Evolutionary conservation across 2,888 invertebrate species (phyloP), one percentile per base, ranked within the genome.

Genomic region (Leptodirus hochenwartii): DNA sequence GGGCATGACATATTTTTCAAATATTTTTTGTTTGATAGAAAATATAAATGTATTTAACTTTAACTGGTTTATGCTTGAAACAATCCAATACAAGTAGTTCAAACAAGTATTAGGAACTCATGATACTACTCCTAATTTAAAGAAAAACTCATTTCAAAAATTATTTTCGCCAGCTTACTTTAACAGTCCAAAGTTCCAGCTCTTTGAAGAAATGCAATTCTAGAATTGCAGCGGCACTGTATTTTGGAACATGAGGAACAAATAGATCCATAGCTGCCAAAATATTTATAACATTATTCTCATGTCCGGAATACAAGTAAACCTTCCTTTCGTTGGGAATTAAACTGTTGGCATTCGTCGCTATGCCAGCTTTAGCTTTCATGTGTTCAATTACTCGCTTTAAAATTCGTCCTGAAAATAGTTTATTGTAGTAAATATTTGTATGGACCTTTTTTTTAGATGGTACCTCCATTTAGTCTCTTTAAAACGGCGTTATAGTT

Each of bases 241-340:
- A 54, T 22, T 45, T 45, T 2, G 53, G 51, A 30, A 54, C 47
- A 37, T 61, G 58, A 1, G 55, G 50, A 28, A 56, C 41, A 43
- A 51, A 67, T 11, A 64, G 46, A 6, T 53, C 50, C 11, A 69
- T 46, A 15, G 62, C 56, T 11, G 50, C 47, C 17, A 67, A 46
- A 16, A 67, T 38, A 22, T 61, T 56, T 9, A 61, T 54, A 4
- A 69, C 51, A 16, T 66, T 67, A 4, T 62, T 59, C 41, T 70
- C 69, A 44, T 70, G 70, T 2, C 59, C 64, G 16, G 62, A 56
- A 44, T 58, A 63, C 14, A 65, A 39, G 38, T 50, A 54, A 15
- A 64, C 46, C 38, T 58, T 61, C 4, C 45, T 43, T 2, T 36
- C 43, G 10, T 36, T 31, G 4, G 43, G 41, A 3, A 34, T 41